phyloP scores from a whole-genome alignment of 2,797 vertebrate species.

The Holocentrus rufus region DNA sequence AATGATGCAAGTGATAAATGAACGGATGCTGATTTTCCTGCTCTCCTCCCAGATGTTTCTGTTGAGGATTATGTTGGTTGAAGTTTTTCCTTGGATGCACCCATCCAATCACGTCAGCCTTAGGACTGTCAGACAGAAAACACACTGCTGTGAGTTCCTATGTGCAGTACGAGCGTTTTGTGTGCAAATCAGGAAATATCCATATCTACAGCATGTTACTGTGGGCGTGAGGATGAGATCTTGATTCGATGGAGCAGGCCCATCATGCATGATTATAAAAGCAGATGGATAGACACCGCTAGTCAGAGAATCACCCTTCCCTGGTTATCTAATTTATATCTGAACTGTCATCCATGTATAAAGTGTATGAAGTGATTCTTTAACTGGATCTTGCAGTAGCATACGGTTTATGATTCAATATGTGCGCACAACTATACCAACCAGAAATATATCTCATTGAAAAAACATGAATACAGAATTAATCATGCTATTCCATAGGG shows the following conservation, averaged over 20 bases:
- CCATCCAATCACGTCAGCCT: slow-evolving; percentile 36
- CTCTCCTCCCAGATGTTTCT: slow-evolving; percentile 3
- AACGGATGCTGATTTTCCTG: background rate
- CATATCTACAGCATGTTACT: slow-evolving; percentile 42
- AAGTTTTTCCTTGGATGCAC: slow-evolving; percentile 48
- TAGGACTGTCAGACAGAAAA: slow-evolving; percentile 17
- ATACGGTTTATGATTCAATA: slow-evolving; percentile 1
- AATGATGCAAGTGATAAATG: background rate
- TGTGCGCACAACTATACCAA: background rate
- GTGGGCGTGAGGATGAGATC: slow-evolving; percentile 35
- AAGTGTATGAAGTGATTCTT: background rate
- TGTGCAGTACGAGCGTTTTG: slow-evolving; percentile 4
- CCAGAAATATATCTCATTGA: background rate
- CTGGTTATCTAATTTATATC: background rate
- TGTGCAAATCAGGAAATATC: slow-evolving; percentile 53
- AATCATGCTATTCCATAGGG: too few relatives aligned
- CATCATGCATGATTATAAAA: slow-evolving; percentile 34
- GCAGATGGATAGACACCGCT: background rate
- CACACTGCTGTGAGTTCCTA: background rate
- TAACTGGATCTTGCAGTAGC: background rate
- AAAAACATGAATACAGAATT: background rate
- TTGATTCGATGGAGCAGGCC: slow-evolving; percentile 33
- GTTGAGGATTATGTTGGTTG: slow-evolving; percentile 22
- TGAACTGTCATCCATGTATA: background rate
- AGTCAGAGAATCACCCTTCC: background rate